Percentiles rank a stretch among this genome's conserved stretches.
phyloP scores from a whole-genome alignment of 2,113 vertebrate genomes.

The Myotis lucifugus region DNA sequence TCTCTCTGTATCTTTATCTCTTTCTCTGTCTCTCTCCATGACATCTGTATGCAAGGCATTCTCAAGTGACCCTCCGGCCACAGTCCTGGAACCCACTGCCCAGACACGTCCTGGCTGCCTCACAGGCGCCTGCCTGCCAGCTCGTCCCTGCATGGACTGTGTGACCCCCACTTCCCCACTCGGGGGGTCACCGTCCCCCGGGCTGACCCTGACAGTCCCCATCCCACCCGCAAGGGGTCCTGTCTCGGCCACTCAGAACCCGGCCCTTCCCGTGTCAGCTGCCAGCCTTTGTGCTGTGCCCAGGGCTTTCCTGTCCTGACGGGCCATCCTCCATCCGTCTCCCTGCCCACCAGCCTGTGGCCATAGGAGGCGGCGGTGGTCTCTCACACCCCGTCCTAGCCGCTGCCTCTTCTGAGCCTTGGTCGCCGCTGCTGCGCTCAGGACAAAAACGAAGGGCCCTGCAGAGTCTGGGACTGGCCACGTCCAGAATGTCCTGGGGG shows the following conservation, averaged over 20 bases:
- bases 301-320: accelerated
- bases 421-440: accelerated
- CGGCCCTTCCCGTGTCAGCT: accelerated
- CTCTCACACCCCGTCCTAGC: accelerated
- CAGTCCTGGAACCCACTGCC: accelerated
- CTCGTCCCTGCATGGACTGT: accelerated
- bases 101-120: accelerated
- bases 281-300: accelerated
- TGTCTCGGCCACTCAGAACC: accelerated
- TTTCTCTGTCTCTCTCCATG: background rate
- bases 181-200: accelerated
- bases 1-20: accelerated
- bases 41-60: accelerated
- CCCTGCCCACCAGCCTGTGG: no score
- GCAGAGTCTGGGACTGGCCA: accelerated
- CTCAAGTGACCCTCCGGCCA: accelerated
- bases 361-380: accelerated
- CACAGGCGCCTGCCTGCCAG: accelerated
- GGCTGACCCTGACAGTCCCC: accelerated
- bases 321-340: accelerated
- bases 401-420: background rate
- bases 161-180: background rate
- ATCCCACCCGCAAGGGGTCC: accelerated
- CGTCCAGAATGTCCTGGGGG: accelerated
- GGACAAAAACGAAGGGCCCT: accelerated